Percentiles rank a stretch among this genome's conserved stretches.
Evolutionary conservation across 2,888 invertebrate genomes (phyloP).

Genomic region (Chloromyia formosa): DNA sequence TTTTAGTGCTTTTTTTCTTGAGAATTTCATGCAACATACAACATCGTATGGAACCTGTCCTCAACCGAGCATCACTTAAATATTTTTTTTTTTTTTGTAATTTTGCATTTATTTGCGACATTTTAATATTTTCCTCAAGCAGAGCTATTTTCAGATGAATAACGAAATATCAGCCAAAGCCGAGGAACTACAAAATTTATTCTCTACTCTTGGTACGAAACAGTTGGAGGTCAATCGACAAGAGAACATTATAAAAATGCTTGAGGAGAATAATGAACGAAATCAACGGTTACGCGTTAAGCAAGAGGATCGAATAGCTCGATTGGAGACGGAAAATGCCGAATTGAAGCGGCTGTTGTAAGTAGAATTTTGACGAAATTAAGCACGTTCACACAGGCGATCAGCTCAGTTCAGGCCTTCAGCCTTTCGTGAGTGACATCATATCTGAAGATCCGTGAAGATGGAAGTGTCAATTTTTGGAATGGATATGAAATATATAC

Average conservation of each 20-base stretch:
- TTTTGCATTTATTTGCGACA: not conserved
- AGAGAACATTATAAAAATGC: conserved; percentile 57
- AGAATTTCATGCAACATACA: no score
- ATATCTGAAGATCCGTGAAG: no score
- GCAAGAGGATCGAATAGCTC: conserved; percentile 58
- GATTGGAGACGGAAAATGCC: conserved; percentile 55
- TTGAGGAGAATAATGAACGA: conserved; percentile 56
- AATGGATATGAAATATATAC: no score
- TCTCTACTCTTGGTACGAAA: conserved; percentile 55
- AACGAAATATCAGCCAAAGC: conserved; percentile 55
- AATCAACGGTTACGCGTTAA: conserved; percentile 55
- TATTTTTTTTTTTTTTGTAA: not conserved
- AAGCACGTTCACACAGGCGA: no score
- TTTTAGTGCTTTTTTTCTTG: no score
- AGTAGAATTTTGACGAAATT: conserved; percentile 49
- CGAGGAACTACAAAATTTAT: conserved; percentile 57
- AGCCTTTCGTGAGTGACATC: no score
- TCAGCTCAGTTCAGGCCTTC: no score
- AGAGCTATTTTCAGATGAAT: conserved; percentile 54
- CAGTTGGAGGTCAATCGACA: conserved; percentile 57
- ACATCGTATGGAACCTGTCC: no score
- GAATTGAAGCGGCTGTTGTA: conserved; percentile 58
- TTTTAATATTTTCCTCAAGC: conserved; percentile 32
- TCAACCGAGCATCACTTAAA: not conserved
- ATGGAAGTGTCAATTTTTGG: no score